Percentiles rank a stretch among this genome's conserved stretches.
These are phyloP conservation scores for Microplitis deprimator DNA, from an alignment of 2,888 invertebrate species.

Conservation along the genomic window DNA sequence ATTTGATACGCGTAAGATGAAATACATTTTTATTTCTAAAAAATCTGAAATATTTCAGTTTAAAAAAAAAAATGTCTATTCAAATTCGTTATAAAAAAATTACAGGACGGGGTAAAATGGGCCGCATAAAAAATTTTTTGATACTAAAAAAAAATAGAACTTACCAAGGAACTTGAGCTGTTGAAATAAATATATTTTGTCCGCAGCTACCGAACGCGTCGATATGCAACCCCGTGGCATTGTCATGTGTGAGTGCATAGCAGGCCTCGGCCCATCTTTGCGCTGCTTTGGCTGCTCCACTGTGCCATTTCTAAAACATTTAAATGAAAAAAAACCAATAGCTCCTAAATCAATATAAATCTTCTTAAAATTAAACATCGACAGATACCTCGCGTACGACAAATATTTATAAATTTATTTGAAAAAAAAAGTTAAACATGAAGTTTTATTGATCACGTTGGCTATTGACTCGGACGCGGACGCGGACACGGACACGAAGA, in stretches of 20 bases:
- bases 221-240: constrained; percentile 77
- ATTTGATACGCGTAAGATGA: too few species aligned
- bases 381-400: too few species aligned
- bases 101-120: too few species aligned
- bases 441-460: not conserved
- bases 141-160: constrained; percentile 47
- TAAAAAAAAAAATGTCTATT: too few species aligned
- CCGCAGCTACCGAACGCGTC: constrained; percentile 82
- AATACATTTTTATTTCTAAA: too few species aligned
- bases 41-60: too few species aligned
- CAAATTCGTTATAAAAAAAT: too few species aligned
- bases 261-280: constrained; percentile 84
- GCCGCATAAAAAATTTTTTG: not conserved
- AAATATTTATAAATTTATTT: too few species aligned
- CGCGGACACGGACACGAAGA: not conserved
- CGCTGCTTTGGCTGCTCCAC: constrained; percentile 80
- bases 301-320: constrained; percentile 80
- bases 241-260: constrained; percentile 80
- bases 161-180: constrained; percentile 85
- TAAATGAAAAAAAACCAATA: not conserved
- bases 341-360: not conserved
- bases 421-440: not conserved
- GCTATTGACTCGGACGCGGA: not conserved
- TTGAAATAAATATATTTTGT: constrained; percentile 87
- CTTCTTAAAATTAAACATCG: too few species aligned